Conservation (phyloP, 2,888 invertebrate genomes). For the Psylliodes chrysocephalus region DNA sequence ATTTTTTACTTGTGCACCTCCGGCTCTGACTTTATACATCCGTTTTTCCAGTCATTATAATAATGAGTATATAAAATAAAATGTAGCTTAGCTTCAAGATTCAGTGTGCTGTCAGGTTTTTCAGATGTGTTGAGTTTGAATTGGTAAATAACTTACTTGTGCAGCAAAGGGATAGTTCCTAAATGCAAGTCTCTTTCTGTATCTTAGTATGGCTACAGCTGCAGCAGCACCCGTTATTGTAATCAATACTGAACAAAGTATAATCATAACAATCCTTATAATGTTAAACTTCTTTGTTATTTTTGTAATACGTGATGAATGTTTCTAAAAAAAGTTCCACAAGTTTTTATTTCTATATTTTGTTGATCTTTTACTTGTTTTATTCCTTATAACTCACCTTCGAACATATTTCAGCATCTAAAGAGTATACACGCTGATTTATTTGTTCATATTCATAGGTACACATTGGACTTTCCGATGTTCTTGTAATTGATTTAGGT, state of each 20-base stretch:
- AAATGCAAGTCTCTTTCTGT: slow-evolving; percentile 48
- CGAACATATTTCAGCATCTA: slow-evolving; percentile 40
- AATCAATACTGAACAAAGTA: slow-evolving; percentile 51
- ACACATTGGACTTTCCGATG: slow-evolving; percentile 56
- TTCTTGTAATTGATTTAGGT: slow-evolving; percentile 48
- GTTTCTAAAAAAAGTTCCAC: slow-evolving; percentile 30
- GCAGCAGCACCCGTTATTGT: slow-evolving; percentile 46
- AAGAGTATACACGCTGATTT: slow-evolving; percentile 48
- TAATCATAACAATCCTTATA: slow-evolving; percentile 53
- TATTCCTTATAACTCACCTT: background rate
- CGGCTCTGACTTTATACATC: too few relatives aligned
- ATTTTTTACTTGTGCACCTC: too few relatives aligned
- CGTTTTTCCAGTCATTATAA: too few relatives aligned
- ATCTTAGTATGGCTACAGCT: slow-evolving; percentile 53
- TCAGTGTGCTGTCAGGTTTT: too few relatives aligned
- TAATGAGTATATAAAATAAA: too few relatives aligned
- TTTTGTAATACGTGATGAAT: slow-evolving; percentile 14
- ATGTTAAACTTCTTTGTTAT: slow-evolving; percentile 48
- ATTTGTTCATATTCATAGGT: slow-evolving; percentile 45
- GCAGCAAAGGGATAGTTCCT: slow-evolving; percentile 54
- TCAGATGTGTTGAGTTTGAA: slow-evolving; percentile 35
- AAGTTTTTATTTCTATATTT: background rate
- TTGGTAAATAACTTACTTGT: slow-evolving; percentile 58
- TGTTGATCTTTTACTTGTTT: too few relatives aligned
- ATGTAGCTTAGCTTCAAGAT: too few relatives aligned